Evolutionary conservation across 2,888 invertebrate genomes (phyloP), one percentile per base, ranked within the genome.

Genomic region (Unio pictorum): DNA sequence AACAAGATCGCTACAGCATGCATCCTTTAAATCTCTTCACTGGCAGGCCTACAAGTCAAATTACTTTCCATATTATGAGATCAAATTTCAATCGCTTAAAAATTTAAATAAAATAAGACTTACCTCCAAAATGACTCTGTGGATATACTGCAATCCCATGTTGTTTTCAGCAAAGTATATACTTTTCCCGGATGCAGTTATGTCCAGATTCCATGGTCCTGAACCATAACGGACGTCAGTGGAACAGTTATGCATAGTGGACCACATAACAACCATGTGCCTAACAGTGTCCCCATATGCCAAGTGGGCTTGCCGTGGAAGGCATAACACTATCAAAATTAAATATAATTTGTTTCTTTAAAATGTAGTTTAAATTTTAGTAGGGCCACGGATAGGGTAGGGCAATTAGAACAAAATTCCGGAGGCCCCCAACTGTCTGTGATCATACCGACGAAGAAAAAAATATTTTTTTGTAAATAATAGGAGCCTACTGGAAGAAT

Each of bases 181-280:
- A 61, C 64, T 68, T 8, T 66, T 60, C 15, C 71, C 71, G 15
- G 56, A 7, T 8, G 65, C 57, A 15, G n/a, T 67, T 15, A 28
- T 57, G 1, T 61, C 66, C 20, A 71, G 45, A 18, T 63, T 63
- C 69, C 73, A 73, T 6, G 68, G 67, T 1, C 62, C 67, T 7
- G 67, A 69, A 2, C 81, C 78, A 57, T 79, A 82, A n/a, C 59
- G 66, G 7, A 84, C 75, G 20, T 66, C 60, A 17, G 79, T 65
- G 5, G 74, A 68, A 60, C 81, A 81, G 60, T 73, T 64, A 3
- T 28, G 65, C 5, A 30, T 45, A 20, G 84, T 82, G 0, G 82
- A 75, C 83, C 83, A 83, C 67, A 82, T 72, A 45, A 84, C 67
- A 45, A 80, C 78, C 68, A 82, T 80, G 23, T 83, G 78, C 18